These are phyloP conservation scores for Rosalia funebris DNA, from an alignment of 2,888 invertebrate species.

Conservation along the genomic window DNA sequence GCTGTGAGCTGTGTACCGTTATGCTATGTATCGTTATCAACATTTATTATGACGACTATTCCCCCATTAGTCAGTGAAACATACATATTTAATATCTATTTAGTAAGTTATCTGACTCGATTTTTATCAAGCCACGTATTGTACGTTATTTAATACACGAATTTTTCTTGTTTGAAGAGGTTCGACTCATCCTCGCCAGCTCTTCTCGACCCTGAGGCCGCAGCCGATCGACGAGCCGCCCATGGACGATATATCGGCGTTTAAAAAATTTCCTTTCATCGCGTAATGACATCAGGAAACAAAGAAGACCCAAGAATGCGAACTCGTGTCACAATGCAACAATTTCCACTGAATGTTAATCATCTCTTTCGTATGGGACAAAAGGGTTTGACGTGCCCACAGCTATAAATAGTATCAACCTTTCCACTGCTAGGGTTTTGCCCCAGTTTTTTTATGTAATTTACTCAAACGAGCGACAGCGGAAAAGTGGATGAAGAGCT, in stretches of 20 bases:
- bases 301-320: slow-evolving; percentile 18
- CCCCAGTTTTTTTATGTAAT: neutral
- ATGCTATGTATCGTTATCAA: too few species aligned
- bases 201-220: neutral
- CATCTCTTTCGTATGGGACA: too few species aligned
- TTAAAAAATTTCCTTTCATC: slow-evolving; percentile 22
- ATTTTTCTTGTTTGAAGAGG: neutral
- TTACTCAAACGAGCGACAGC: too few species aligned
- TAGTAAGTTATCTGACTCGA: too few species aligned
- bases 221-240: neutral
- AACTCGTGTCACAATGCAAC: slow-evolving; percentile 7
- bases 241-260: neutral
- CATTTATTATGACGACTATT: too few species aligned
- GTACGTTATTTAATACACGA: neutral
- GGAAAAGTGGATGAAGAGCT: too few species aligned
- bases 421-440: neutral
- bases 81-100: too few species aligned
- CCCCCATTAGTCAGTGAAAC: too few species aligned
- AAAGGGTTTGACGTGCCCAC: neutral
- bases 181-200: neutral
- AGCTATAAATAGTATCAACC: neutral
- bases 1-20: too few species aligned
- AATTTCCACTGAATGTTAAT: slow-evolving; percentile 15
- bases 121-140: neutral
- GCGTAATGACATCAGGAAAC: slow-evolving; percentile 2